Conservation (phyloP, 2,888 invertebrate genomes). For the Macrosoma leucophasiata region DNA sequence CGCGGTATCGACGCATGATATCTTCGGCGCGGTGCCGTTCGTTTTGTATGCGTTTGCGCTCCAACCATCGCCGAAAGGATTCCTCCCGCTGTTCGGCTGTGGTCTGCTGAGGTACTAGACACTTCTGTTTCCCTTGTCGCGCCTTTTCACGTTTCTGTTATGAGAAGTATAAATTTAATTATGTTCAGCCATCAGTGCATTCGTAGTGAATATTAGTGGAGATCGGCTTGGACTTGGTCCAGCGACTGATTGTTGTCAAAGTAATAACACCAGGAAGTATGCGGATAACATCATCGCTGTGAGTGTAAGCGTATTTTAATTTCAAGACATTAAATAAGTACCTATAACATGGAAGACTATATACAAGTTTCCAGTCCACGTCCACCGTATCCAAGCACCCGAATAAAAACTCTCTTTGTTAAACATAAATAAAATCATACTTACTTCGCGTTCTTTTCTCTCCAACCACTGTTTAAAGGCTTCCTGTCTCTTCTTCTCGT, state of each 20-base stretch:
- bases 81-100: conserved; percentile 64
- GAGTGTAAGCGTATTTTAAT: no score
- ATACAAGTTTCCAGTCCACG: no score
- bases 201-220: no score
- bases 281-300: no score
- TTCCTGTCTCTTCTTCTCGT: conserved; percentile 55
- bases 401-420: no score
- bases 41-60: conserved; percentile 56
- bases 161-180: conserved; percentile 2
- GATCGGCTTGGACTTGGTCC: no score
- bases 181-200: no score
- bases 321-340: no score
- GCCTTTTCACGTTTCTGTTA: conserved; percentile 51
- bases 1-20: conserved; percentile 50
- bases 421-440: conserved; percentile 6
- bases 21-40: conserved; percentile 58
- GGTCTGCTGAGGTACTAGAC: conserved; percentile 34
- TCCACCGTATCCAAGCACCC: no score
- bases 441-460: conserved; percentile 63
- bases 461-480: conserved; percentile 61
- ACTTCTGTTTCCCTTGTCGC: conserved; percentile 44
- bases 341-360: no score
- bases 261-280: no score
- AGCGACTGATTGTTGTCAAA: no score
- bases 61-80: conserved; percentile 72